Evolutionary conservation across 2,888 invertebrate genomes (phyloP).

Genomic region (Glomeris marginata): DNA sequence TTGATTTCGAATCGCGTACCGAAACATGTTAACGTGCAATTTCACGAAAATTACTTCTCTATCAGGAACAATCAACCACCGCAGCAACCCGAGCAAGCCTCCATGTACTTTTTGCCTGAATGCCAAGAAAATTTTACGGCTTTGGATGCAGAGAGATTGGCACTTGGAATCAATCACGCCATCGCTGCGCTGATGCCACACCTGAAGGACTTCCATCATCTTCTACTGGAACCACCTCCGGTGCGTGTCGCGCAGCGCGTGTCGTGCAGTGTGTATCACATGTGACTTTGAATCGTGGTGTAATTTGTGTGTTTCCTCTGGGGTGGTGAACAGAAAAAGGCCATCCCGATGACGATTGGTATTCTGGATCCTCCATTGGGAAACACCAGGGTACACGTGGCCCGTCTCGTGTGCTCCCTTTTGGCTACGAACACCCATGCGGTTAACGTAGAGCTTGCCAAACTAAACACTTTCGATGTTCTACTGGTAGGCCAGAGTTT

Average conservation of each 20-base stretch:
- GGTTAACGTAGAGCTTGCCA: conserved; percentile 48
- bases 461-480: conserved; percentile 40
- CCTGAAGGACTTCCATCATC: conserved; percentile 50
- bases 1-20: neutral
- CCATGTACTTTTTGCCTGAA: conserved; percentile 25
- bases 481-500: conserved; percentile 39
- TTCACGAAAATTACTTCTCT: neutral
- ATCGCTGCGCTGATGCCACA: conserved; percentile 47
- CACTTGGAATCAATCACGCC: conserved; percentile 44
- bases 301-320: too few relatives aligned
- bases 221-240: conserved; percentile 53
- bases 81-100: conserved; percentile 11
- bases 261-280: too few relatives aligned
- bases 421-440: conserved; percentile 54
- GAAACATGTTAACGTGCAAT: neutral
- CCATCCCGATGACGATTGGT: conserved; percentile 53
- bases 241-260: conserved; percentile 36
- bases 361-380: conserved; percentile 59
- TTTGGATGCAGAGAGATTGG: conserved; percentile 38
- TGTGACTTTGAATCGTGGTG: neutral
- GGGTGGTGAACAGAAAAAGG: conserved; percentile 31
- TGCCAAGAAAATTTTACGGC: conserved; percentile 27
- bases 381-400: conserved; percentile 60
- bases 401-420: conserved; percentile 60
- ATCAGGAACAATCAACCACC: conserved; percentile 1